Evolutionary conservation across 2,113 vertebrate genomes (phyloP), one percentile per base, ranked within the genome.

Genomic region (Jacana jacana): DNA sequence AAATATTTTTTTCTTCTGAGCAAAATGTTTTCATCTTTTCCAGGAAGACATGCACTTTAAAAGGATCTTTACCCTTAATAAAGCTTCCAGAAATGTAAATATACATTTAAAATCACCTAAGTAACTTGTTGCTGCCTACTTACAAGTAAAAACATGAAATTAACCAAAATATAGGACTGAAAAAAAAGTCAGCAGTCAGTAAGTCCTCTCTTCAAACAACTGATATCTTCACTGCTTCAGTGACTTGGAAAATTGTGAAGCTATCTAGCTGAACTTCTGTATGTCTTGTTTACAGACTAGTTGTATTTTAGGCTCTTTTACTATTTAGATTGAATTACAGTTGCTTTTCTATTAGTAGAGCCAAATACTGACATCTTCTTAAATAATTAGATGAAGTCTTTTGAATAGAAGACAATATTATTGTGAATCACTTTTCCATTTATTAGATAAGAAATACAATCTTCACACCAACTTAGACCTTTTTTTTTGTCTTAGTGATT

Each of bases 231-330:
- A 86, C 10, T 85, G 93, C 81, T 95, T 94, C 93, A 89, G 37
- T 92, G 87, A 78, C 70, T 81, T 90, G 80, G 96, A 95, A 97
- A 97, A 96, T 81, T 95, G 73, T 88, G 70, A 80, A 82, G 73
- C 58, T 96, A 78, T 92, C 86, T 83, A 92, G 64, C 30, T 76
- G 80, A 92, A 83, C 48, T 35, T 93, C 54, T 82, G 27, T 86
- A 89, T 0, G 1, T 55, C 54, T 58, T 92, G 77, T 79, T 94
- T 79, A 91, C 73, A 90, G 81, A 92, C 33, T 63, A 95, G 76
- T 55, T 89, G 81, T 46, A 73, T 79, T 96, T 94, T 86, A 87
- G 57, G 18, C 30, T 94, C 23, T 93, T 90, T 66, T 71, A 83
- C 39, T 48, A 88, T 87, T 96, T 65, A 71, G 18, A 48, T 0